Conservation (phyloP, 53 echinoderm and acorn worm species). For the Echinarachnius parma region DNA sequence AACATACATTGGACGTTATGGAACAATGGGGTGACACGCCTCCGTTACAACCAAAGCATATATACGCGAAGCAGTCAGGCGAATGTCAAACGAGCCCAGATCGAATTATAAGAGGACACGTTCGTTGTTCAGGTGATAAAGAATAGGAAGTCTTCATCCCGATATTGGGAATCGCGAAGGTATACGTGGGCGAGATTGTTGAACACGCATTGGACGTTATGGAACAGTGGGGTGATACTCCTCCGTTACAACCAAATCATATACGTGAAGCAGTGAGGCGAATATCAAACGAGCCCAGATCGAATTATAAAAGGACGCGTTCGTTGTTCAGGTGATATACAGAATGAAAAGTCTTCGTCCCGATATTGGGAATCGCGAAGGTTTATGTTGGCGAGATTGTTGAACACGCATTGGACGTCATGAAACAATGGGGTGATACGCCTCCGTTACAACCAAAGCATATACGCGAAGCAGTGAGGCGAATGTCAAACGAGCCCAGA, state of each 20-base stretch:
- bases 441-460: conserved; percentile 96
- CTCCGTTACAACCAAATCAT: conserved; percentile 67
- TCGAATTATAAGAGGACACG: conserved; percentile 3
- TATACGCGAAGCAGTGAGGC: conserved; percentile 67
- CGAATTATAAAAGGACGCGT: conserved; percentile 3
- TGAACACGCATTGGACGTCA: conserved; percentile 80
- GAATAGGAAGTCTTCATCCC: no score
- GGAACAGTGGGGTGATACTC: conserved; percentile 68
- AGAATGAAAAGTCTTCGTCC: conserved; percentile 89
- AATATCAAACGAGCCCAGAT: conserved; percentile 12
- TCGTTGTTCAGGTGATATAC: conserved; percentile 19
- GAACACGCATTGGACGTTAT: conserved; percentile 69
- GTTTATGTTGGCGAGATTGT: conserved; percentile 98
- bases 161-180: conserved; percentile 89
- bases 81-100: conserved; percentile 18
- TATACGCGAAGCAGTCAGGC: conserved; percentile 68
- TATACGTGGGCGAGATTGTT: conserved; percentile 80
- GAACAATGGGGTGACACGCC: conserved; percentile 70
- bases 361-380: conserved; percentile 97
- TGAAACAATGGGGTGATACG: conserved; percentile 84
- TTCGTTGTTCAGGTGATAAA: conserved; percentile 15
- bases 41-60: conserved; percentile 70
- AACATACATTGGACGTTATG: conserved; percentile 67
- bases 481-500: conserved; percentile 18
- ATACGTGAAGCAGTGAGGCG: conserved; percentile 70